Conservation (phyloP, 2,888 invertebrate species). For the Hypomecis atomaria region DNA sequence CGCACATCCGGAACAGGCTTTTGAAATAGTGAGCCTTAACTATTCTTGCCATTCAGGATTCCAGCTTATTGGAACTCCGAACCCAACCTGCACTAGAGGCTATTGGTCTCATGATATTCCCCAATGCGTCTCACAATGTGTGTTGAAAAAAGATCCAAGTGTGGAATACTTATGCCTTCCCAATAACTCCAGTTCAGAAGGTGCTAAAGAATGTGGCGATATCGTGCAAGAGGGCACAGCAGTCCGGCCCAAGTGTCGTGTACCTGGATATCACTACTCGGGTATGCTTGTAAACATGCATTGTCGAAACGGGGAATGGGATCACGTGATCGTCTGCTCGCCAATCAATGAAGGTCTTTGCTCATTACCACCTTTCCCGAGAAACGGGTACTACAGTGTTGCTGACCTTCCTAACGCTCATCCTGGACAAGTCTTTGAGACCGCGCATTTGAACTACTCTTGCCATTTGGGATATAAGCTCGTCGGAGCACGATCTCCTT, state of each 20-base stretch:
- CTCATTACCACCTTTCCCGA: conserved; percentile 20
- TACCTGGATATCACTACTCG: conserved; percentile 27
- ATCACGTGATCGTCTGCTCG: conserved; percentile 29
- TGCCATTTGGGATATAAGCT: conserved; percentile 32
- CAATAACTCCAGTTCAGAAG: conserved; percentile 7
- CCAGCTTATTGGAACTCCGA: conserved; percentile 11
- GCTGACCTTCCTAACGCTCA: conserved; percentile 20
- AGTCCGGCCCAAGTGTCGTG: conserved; percentile 28
- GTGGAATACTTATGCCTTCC: conserved; percentile 30
- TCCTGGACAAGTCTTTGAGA: conserved; percentile 22
- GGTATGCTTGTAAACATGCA: conserved; percentile 32
- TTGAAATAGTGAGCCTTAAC: conserved; percentile 22
- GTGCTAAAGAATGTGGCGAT: conserved; percentile 15
- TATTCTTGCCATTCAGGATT: conserved; percentile 27
- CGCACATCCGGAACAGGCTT: conserved; percentile 23
- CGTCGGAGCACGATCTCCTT: conserved; percentile 24
- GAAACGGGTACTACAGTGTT: conserved; percentile 19
- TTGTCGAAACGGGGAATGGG: conserved; percentile 33
- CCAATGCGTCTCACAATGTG: conserved; percentile 27
- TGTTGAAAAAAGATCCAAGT: conserved; percentile 26
- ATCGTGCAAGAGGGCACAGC: conserved; percentile 26
- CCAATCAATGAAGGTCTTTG: conserved; percentile 20
- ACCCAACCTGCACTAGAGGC: conserved; percentile 20
- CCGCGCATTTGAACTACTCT: conserved; percentile 24
- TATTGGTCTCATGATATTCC: conserved; percentile 23